Evolutionary conservation across 64 coral and sea anemone genomes (phyloP).

Genomic region (Montipora efflorescens): DNA sequence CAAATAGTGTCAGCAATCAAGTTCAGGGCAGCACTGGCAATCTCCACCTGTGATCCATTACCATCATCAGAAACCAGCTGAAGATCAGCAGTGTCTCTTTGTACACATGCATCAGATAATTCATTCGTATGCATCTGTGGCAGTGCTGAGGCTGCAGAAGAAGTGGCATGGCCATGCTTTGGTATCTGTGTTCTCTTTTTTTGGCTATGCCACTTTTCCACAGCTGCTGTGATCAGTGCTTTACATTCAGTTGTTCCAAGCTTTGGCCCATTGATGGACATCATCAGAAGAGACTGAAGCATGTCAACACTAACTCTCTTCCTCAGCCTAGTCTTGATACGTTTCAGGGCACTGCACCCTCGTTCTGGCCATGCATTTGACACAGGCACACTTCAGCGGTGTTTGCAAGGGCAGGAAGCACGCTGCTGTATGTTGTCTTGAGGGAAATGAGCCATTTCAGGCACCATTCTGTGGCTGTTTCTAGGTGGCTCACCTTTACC

Average conservation of each 20-base stretch:
- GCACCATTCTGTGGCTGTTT: neutral
- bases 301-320: slow-evolving; percentile 6
- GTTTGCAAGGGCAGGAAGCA: slow-evolving; percentile 10
- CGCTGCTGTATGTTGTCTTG: neutral
- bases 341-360: slow-evolving; percentile 44
- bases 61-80: slow-evolving; percentile 2
- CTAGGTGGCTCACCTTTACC: slow-evolving; percentile 31
- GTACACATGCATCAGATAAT: slow-evolving; percentile 42
- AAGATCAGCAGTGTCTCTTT: slow-evolving; percentile 36
- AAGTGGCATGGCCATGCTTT: neutral
- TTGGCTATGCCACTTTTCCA: slow-evolving; percentile 10
- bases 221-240: slow-evolving; percentile 24
- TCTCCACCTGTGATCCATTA: slow-evolving; percentile 22
- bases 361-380: slow-evolving; percentile 30
- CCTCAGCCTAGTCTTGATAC: slow-evolving; percentile 37
- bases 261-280: slow-evolving; percentile 11
- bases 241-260: slow-evolving; percentile 20
- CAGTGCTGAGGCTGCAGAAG: slow-evolving; percentile 23
- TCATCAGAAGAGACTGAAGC: slow-evolving; percentile 32
- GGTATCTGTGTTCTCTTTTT: slow-evolving; percentile 13
- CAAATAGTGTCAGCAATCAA: slow-evolving; percentile 33
- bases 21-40: slow-evolving; percentile 57
- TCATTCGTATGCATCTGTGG: slow-evolving; percentile 46
- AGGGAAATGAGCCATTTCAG: too few species aligned
- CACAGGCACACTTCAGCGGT: slow-evolving; percentile 13